These are phyloP conservation scores for Mus musculus DNA, from an alignment of 2,113 vertebrate species.

Conservation along the genomic window GRCm39 chr9:81859001-81859500, in stretches of 20 bases:
- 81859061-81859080: not conserved
- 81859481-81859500: not conserved
- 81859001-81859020: not conserved
- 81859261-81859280: not conserved
- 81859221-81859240: not conserved
- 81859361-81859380: not conserved
- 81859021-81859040: not conserved
- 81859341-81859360: not conserved
- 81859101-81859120: not conserved
- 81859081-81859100: not conserved
- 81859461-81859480: slow-evolving; percentile 20
- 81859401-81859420: not conserved
- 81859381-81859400: not conserved
- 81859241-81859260: not conserved
- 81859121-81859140: not conserved
- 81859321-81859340: slow-evolving; percentile 40
- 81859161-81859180: not conserved
- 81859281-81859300: not conserved
- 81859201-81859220: not conserved
- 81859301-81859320: not conserved
- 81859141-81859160: not conserved
- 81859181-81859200: not conserved
- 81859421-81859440: not conserved
- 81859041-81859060: not conserved
- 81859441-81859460: not conserved